These are phyloP conservation scores for Megamerina dolium DNA, from an alignment of 2,888 invertebrate genomes.

Conservation along the genomic window DNA sequence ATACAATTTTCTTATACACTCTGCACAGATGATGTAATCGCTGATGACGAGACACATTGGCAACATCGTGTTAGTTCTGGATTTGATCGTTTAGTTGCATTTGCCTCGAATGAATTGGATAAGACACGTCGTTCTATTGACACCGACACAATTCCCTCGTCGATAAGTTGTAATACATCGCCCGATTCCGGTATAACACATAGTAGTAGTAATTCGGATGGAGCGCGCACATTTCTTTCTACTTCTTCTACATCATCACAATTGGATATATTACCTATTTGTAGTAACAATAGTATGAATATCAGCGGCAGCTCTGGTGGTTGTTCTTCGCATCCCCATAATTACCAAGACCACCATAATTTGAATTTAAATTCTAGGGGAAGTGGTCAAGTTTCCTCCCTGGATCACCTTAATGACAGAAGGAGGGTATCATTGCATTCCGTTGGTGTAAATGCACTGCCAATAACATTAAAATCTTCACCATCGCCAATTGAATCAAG, in stretches of 20 bases:
- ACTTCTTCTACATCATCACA: constrained; percentile 52
- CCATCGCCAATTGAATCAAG: constrained; percentile 46
- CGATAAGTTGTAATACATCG: constrained; percentile 69
- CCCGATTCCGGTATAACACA: constrained; percentile 83
- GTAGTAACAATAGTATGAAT: constrained; percentile 33
- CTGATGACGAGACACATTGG: constrained; percentile 81
- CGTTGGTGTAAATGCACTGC: constrained; percentile 20
- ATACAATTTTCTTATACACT: too few relatives aligned
- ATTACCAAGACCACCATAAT: constrained; percentile 35
- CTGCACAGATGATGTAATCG: constrained; percentile 51
- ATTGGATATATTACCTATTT: constrained; percentile 41
- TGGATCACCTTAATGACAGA: constrained; percentile 42
- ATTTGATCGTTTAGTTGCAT: constrained; percentile 88
- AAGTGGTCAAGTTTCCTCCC: constrained; percentile 17
- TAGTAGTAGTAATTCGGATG: constrained; percentile 50
- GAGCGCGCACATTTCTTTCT: constrained; percentile 47
- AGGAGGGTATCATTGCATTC: constrained; percentile 39
- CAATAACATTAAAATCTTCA: constrained; percentile 24
- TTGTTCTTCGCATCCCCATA: constrained; percentile 5
- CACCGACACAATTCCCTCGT: constrained; percentile 54
- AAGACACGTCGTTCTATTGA: constrained; percentile 77
- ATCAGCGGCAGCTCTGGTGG: constrained; percentile 21
- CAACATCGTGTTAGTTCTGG: constrained; percentile 89
- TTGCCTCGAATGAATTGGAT: constrained; percentile 87
- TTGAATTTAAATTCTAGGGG: constrained; percentile 42